Base-by-base conservation (phyloP, 2,797 vertebrate species). In the Typhlichthys subterraneus region DNA sequence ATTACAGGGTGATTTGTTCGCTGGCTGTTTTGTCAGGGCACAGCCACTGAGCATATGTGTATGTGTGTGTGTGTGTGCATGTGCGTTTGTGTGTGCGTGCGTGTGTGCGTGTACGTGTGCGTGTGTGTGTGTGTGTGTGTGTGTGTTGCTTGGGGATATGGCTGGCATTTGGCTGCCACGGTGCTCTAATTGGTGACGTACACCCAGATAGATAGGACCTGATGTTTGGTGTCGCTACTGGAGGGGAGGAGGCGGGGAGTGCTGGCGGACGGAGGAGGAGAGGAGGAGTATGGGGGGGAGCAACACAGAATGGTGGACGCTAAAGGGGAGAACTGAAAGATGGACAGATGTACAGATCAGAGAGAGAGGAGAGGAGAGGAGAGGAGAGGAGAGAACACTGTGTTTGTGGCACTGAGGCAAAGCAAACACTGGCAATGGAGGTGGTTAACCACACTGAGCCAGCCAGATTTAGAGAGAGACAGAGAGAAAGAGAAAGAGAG, bases 131-230 rank as follows among this genome's bases (percentile, higher is more conserved):
- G 45, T 49, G 45, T 73, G 63, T 73, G 77, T 81, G 67, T 84
- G 75, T 83, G 81, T 81, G 80, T 89, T 79, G 96, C 97, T 99
- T 89, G 95, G 17, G 97, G 97, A 98, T 94, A 98, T 95, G 93
- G 94, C 93, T 98, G 96, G 96, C 97, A 98, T 99, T 99, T 98
- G 93, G 82, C 95, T 96, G 95, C 95, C 95, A 85, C 59, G 93
- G 92, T 89, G 93, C 96, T 95, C 96, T 99, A 98, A 99, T 99
- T 98, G 96, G 96, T 95, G 95, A 97, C 94, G 95, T 96, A 95
- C 94, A 95, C 95, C 94, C 93, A 97, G 96, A 99, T 96, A 97
- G 95, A 98, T 98, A 95, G 97, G 93, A 95, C 94, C 93, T 96
- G 96, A 99, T 95, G 95, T 93, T 92, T 94, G 89, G 85, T 92